Evolutionary conservation across 2,888 invertebrate species (phyloP).

Genomic region (Aethes cnicana): DNA sequence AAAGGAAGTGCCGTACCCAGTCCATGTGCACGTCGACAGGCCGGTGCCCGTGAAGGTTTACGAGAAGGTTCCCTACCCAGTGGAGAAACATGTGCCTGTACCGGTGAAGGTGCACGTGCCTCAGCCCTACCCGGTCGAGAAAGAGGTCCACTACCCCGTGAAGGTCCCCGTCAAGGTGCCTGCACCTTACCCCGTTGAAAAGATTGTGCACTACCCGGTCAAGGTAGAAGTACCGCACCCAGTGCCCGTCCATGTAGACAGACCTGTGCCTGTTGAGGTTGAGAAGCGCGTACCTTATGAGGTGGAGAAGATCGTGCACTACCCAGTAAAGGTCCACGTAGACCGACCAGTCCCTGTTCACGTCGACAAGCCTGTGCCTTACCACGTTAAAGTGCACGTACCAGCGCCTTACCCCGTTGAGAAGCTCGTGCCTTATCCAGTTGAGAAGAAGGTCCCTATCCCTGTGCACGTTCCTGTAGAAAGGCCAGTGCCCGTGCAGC

Average conservation of each 20-base stretch:
- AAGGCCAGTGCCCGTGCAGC: constrained; percentile 83
- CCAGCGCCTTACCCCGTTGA: constrained; percentile 87
- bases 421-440: constrained; percentile 85
- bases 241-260: constrained; percentile 85
- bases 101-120: too few species aligned
- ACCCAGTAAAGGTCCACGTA: constrained; percentile 86
- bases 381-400: constrained; percentile 87
- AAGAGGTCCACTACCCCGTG: too few species aligned
- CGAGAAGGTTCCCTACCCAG: constrained; percentile 85
- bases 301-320: constrained; percentile 87
- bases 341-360: constrained; percentile 88
- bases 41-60: constrained; percentile 86
- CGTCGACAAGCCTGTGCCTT: constrained; percentile 90
- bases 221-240: constrained; percentile 88
- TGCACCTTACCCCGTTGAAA: constrained; percentile 88
- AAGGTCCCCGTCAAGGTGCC: constrained; percentile 87
- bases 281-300: constrained; percentile 89
- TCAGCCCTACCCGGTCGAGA: constrained; percentile 85
- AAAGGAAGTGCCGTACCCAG: constrained; percentile 83
- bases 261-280: constrained; percentile 86
- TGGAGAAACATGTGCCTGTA: constrained; percentile 84
- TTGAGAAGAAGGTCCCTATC: constrained; percentile 85
- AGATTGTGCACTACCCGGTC: constrained; percentile 84
- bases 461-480: constrained; percentile 85
- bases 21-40: constrained; percentile 81